Evolutionary conservation across 2,797 vertebrate species (phyloP), one percentile per base, ranked within the genome.

Genomic region (Simalia tracyae): DNA sequence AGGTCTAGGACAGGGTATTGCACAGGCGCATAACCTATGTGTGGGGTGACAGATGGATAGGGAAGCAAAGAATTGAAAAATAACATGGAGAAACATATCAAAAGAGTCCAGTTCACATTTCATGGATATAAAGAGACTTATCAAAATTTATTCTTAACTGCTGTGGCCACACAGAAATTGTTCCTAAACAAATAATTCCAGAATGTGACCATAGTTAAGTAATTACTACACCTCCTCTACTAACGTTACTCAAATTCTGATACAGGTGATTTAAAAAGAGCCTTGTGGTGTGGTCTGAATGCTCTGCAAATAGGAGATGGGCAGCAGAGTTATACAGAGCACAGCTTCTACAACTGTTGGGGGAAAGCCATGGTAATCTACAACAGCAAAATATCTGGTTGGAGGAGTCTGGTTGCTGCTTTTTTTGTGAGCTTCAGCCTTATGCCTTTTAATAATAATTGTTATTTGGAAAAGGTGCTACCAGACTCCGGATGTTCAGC

Each of bases 41-140:
- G 36, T 46, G 8, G 9, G 36, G 19, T 81, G 42, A 81, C 72
- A 24, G 19, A 81, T 24, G 72, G 4, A 24, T 4, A 60, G 81
- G 17, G 59, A 81, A 92, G 68, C 60, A 92, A 87, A 2, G 28
- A 42, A 81, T 84, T 81, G 87, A 57, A 92, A 92, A 81, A 84
- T 90, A 87, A 68, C 59, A n/a, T 81, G 3, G 17, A 11, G 42
- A 90, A 90, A 46, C 68, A 64, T 60, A 81, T 15, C 50, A 59
- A 84, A 91, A 56, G 42, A 61, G 54, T 60, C 56, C 56, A 72
- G n/a, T 87, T 46, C 24, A 66, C 17, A 4, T 61, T 64, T 66
- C 46, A 42, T 26, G 28, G 88, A 86, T 60, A 89, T 89, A 61
- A 46, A 68, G 42, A 86, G 64, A 60, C 9, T 61, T 61, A 54